A percentile compares a stretch with the other conserved stretches of the same genome.
Conservation (phyloP, 2,888 invertebrate species). For the Urechis unicinctus region DNA sequence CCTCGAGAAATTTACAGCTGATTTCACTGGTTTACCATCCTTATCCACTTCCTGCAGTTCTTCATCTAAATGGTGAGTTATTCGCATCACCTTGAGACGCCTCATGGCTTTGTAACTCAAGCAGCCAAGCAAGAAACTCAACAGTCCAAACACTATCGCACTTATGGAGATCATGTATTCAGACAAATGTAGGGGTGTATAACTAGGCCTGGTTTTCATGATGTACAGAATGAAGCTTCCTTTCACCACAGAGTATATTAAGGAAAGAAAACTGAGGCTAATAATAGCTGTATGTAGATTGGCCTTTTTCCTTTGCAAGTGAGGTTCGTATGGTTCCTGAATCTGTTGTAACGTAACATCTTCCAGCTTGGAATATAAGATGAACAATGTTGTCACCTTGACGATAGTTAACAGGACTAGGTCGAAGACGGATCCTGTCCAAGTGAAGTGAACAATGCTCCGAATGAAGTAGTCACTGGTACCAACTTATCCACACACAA, state of each 20-base stretch:
- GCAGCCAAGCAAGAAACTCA: conserved; percentile 29
- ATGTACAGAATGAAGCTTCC: conserved; percentile 33
- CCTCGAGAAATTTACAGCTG: conserved; percentile 28
- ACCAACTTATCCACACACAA: too few species aligned
- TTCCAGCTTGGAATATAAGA: conserved; percentile 28
- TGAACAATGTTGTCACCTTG: conserved; percentile 30
- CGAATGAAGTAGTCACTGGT: conserved; percentile 40
- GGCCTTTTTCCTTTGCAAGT: conserved; percentile 12
- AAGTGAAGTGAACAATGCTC: conserved; percentile 34
- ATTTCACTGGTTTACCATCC: conserved; percentile 33
- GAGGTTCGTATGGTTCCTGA: conserved; percentile 23
- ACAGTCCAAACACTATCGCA: conserved; percentile 26
- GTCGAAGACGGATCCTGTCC: conserved; percentile 41
- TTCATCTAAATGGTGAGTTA: conserved; percentile 33
- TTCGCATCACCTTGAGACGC: conserved; percentile 25
- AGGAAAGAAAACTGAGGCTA: conserved; percentile 16
- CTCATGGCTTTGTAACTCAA: conserved; percentile 28
- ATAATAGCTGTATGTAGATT: conserved; percentile 20
- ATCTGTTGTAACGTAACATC: conserved; percentile 22
- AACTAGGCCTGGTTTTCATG: conserved; percentile 22
- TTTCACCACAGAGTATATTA: conserved; percentile 27
- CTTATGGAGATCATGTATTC: conserved; percentile 35
- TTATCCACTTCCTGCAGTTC: conserved; percentile 34
- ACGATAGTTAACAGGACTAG: conserved; percentile 31
- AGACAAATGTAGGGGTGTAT: conserved; percentile 31